Conservation (phyloP, 2,113 vertebrate species). For the Etia nguti region DNA sequence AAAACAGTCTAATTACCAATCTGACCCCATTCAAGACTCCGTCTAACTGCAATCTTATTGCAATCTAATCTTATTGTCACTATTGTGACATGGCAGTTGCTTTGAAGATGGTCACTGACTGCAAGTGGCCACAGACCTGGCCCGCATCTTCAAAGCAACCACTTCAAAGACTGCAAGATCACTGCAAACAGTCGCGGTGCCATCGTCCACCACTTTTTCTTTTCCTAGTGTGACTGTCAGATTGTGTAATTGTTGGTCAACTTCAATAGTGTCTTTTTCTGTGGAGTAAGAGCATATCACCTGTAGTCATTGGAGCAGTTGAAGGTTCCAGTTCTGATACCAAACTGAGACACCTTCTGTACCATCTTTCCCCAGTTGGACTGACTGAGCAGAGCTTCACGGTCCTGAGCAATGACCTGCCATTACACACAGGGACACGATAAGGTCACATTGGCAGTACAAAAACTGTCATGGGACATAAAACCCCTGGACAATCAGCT, state of each 20-base stretch:
- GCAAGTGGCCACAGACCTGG: not conserved
- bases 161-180: not conserved
- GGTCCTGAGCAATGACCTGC: slow-evolving; percentile 89
- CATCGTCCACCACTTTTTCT: accelerated
- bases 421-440: not conserved
- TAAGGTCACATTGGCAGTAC: not conserved
- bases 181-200: accelerated
- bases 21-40: too few relatives aligned
- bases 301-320: slow-evolving; percentile 95
- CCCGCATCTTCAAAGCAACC: not conserved
- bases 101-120: not conserved
- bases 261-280: not conserved
- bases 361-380: slow-evolving; percentile 96
- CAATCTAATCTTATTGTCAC: too few relatives aligned
- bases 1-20: not conserved
- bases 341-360: slow-evolving; percentile 94
- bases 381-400: slow-evolving; percentile 86
- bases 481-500: not conserved
- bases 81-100: not conserved
- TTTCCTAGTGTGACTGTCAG: not conserved
- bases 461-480: not conserved
- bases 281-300: slow-evolving; percentile 52
- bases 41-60: too few relatives aligned
- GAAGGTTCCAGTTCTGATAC: slow-evolving; percentile 94
- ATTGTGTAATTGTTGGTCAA: not conserved